Conservation (phyloP, 2,888 invertebrate species). For the Apamea monoglypha region DNA sequence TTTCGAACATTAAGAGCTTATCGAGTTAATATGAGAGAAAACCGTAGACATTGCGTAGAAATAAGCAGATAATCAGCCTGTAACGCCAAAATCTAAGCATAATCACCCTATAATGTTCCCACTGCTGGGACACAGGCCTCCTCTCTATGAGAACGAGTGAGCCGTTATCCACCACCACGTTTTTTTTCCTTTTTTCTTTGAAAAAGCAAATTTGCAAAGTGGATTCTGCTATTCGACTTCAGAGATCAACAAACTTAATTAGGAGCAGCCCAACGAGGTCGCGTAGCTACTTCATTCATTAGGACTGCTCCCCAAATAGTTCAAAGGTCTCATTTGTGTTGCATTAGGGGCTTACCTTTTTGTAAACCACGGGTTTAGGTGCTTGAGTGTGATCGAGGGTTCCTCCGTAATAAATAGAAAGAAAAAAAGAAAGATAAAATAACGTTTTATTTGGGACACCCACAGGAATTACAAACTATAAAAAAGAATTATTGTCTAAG, state of each 20-base stretch:
- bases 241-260: slow-evolving; percentile 48
- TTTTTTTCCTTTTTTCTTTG: too few relatives aligned
- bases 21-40: neutral
- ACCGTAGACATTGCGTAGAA: too few relatives aligned
- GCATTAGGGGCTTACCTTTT: slow-evolving; percentile 19
- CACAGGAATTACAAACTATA: neutral
- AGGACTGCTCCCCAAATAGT: slow-evolving; percentile 48
- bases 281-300: slow-evolving; percentile 37
- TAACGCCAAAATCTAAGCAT: too few relatives aligned
- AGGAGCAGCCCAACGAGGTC: slow-evolving; percentile 41
- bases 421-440: neutral
- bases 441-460: neutral
- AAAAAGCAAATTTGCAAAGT: slow-evolving; percentile 1
- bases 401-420: neutral
- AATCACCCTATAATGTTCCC: too few relatives aligned
- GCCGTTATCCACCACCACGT: neutral
- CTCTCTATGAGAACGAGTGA: neutral
- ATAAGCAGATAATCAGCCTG: too few relatives aligned
- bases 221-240: neutral
- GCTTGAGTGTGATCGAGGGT: neutral
- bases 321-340: slow-evolving; percentile 43
- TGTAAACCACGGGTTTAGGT: neutral
- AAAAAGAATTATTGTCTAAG: neutral
- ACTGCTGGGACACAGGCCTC: neutral
- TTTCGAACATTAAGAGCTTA: neutral